Base-by-base conservation (phyloP, 2,113 vertebrate species). In the Centrocercus urophasianus region DNA sequence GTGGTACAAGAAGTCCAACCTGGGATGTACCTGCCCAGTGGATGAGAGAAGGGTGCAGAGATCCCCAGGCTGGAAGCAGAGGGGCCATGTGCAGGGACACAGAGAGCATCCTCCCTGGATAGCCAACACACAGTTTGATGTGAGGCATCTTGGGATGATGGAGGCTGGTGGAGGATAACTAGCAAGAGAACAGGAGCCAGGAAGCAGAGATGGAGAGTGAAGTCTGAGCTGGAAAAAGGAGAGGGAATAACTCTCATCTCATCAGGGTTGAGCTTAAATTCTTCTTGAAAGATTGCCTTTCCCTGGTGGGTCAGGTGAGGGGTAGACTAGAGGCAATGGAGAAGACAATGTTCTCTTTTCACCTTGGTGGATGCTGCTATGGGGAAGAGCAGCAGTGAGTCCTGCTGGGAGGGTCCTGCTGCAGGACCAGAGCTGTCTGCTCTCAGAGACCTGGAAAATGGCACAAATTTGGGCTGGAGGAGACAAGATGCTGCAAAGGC, bases 291-390 rank as follows among this genome's bases (percentile, higher is more conserved):
- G 24, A 38, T 47, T 50, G 11, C 45, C 3, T 21, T 81, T 84
- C 43, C 18, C 34, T 77, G 4, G 4, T 74, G 61, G 54, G 34
- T 66, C 40, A 25, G 0, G 0, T 47, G 61, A 77, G 24, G 21
- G 4, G 2, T 30, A 61, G 24, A 40, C 65, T 93, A 65, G 11
- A 61, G 45, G 18, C 19, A 43, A 22, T 22, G 70, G 48, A 15
- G 30, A 56, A 61, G 27, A 34, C 34, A 61, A 28, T 11, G 7
- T 65, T 78, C 56, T 10, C 11, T 59, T 34, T 70, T 61, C 7
- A 8, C 0, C 0, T 57, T 70, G 86, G 7, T 57, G 13, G 65
- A 40, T 17, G n/a, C 25, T 36, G 2, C 19, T 0, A 0, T 0
- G 32, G 63, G 30, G 56, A 22, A 67, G 6, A 75, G 57, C 20